These are phyloP conservation scores for Psettodes erumei DNA, from an alignment of 2,113 vertebrate genomes.

Conservation along the genomic window DNA sequence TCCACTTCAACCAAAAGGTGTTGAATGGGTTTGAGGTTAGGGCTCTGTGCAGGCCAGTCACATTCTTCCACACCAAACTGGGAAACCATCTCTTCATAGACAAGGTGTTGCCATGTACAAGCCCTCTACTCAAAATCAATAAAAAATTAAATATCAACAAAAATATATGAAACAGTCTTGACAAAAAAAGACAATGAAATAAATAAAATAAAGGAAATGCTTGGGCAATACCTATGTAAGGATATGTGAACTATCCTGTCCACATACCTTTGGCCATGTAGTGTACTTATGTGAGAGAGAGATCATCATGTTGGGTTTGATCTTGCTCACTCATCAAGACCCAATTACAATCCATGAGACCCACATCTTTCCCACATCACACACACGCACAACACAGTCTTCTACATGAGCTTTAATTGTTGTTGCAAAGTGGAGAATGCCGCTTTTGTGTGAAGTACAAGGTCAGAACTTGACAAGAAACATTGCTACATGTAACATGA, in stretches of 20 bases:
- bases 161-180: no score
- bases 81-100: not conserved
- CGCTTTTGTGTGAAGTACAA: constrained; percentile 32
- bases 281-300: not conserved
- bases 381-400: constrained; percentile 1
- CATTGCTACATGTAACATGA: not conserved
- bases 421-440: constrained; percentile 12
- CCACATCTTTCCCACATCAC: not conserved
- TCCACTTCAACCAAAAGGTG: not conserved
- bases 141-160: not conserved
- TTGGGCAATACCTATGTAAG: not conserved
- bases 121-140: not conserved
- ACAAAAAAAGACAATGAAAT: no score
- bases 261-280: not conserved
- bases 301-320: constrained; percentile 42
- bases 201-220: no score
- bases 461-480: constrained; percentile 29
- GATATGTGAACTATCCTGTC: not conserved
- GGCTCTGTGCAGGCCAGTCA: not conserved
- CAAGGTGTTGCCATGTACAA: not conserved
- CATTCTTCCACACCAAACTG: not conserved
- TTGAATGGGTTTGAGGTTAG: not conserved
- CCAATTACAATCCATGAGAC: constrained; percentile 28
- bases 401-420: not conserved
- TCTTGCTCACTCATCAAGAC: constrained; percentile 44